These are phyloP conservation scores for Cinclus mexicanus DNA, from an alignment of 2,113 vertebrate species.

Conservation along the genomic window DNA sequence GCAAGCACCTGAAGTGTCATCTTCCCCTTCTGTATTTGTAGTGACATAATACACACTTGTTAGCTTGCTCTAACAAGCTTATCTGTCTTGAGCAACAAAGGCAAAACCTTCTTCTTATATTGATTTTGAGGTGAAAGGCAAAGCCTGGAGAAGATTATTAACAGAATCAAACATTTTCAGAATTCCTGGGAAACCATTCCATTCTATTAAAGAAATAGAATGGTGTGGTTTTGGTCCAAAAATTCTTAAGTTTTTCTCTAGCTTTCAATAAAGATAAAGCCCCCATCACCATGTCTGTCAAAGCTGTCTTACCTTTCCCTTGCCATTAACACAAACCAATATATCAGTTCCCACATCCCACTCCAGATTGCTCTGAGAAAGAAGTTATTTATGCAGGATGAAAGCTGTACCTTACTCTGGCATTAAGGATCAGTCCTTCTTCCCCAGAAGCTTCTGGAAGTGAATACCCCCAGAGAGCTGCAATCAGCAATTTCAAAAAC, in stretches of 20 bases:
- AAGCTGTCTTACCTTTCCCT: background rate
- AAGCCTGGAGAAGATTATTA: background rate
- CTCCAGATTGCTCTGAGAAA: background rate
- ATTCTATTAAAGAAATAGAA: background rate
- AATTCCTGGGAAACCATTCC: background rate
- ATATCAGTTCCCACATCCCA: background rate
- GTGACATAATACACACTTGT: background rate
- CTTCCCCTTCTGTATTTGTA: background rate
- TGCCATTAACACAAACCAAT: background rate
- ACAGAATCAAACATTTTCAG: background rate
- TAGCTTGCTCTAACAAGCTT: background rate
- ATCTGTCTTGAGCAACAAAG: background rate
- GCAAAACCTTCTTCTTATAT: background rate
- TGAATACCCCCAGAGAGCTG: background rate
- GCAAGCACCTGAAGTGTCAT: background rate
- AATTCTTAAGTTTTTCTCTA: background rate
- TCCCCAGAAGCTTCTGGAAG: background rate
- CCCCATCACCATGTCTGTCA: background rate
- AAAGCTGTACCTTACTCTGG: background rate
- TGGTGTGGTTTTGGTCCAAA: background rate
- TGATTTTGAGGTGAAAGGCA: background rate
- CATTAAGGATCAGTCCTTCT: background rate
- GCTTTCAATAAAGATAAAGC: background rate
- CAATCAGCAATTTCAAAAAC: constrained; percentile 1
- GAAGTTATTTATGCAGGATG: background rate